Conservation (phyloP, 2,888 invertebrate genomes). For the Melangyna quadrimaculata region DNA sequence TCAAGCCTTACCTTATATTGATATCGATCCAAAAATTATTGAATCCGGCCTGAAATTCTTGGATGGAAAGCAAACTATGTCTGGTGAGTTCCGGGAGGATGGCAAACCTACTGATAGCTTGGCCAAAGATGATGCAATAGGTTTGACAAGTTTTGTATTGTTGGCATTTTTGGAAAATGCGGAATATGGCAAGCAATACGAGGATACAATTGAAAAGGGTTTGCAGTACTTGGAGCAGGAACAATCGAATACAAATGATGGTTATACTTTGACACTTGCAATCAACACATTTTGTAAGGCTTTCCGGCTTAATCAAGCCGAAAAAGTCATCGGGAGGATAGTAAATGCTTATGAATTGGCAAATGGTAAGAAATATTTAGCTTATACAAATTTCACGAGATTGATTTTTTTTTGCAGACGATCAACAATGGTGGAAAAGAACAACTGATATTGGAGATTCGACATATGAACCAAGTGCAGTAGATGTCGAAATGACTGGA, state of each 20-base stretch:
- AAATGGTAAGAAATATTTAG: not conserved
- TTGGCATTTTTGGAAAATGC: conserved; percentile 87
- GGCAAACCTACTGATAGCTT: conserved; percentile 86
- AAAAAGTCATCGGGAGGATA: conserved; percentile 84
- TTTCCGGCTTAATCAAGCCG: conserved; percentile 85
- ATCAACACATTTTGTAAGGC: conserved; percentile 89
- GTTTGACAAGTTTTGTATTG: conserved; percentile 90
- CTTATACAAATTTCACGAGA: not conserved
- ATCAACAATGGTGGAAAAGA: conserved; percentile 91
- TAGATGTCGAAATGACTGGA: conserved; percentile 91
- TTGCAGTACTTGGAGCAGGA: conserved; percentile 88
- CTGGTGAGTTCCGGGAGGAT: conserved; percentile 91
- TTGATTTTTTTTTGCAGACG: conserved; percentile 78
- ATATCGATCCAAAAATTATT: conserved; percentile 86
- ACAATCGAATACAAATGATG: conserved; percentile 85
- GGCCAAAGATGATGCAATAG: conserved; percentile 84
- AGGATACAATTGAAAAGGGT: conserved; percentile 88
- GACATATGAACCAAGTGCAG: conserved; percentile 84
- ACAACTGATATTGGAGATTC: conserved; percentile 80
- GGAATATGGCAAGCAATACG: conserved; percentile 80
- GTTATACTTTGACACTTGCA: conserved; percentile 89
- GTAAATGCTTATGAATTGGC: conserved; percentile 81
- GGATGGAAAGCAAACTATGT: conserved; percentile 85
- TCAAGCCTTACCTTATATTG: conserved; percentile 86
- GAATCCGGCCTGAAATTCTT: conserved; percentile 87